Base-by-base conservation (phyloP, 2,888 invertebrate species). In the Laothoe populi region DNA sequence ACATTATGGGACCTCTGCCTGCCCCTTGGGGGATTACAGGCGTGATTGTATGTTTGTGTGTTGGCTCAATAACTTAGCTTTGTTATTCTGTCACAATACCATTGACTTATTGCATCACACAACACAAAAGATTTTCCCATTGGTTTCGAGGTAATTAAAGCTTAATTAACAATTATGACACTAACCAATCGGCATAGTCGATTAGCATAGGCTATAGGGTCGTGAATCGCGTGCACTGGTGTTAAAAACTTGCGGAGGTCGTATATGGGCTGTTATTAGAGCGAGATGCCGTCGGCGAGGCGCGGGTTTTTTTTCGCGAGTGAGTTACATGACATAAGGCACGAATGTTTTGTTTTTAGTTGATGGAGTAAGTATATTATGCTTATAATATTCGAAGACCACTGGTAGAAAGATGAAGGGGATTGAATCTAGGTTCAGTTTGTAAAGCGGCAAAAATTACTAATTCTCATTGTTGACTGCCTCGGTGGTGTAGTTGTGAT, bases 241-340 rank as follows among this genome's bases (percentile, higher is more conserved):
- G 57, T 31, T 71, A 75, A 85, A 87, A 88, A 88, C 86, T 82
- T 72, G 68, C 82, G 72, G 70, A 72, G 70, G 68, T 78, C 87
- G 75, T 72, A 87, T 90, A 90, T 81, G 88, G 88, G 79, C 80
- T 78, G 85, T 86, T 88, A 88, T 88, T 86, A 86, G 84, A 83
- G 79, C 79, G 73, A 78, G 84, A 86, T 87, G 80, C 83, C 84
- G 77, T 68, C 74, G 77, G 73, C 71, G 66, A 69, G 65, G 64
- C 67, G 65, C 67, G 73, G 71, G 71, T 87, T 83, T 78, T 73
- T 66, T 65, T 68, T 63, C 67, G 64, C 71, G 79, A 79, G 74
- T 74, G 74, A 64, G 76, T 73, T 75, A 74, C 71, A 75, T 62
- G 70, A 78, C 83, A 81, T 81, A 82, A 75, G 71, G 78, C 81